These are phyloP conservation scores for Acleris cristana DNA, from an alignment of 2,888 invertebrate genomes.

Conservation along the genomic window DNA sequence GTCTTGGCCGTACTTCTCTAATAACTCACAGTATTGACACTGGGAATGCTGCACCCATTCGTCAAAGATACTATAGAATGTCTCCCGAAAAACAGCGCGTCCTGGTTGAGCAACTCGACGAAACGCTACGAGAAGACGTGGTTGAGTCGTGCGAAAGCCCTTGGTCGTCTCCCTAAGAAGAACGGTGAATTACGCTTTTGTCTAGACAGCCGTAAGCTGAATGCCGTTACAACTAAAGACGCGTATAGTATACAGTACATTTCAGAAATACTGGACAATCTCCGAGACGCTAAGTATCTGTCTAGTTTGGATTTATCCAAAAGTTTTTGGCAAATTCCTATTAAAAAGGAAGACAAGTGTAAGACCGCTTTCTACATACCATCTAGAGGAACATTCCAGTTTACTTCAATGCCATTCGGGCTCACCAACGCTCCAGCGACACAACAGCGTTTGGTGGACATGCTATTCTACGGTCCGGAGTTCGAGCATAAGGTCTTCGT, in stretches of 20 bases:
- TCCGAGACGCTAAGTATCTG: no score
- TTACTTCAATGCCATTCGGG: slow-evolving; percentile 8
- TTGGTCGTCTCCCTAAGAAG: slow-evolving; percentile 28
- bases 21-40: slow-evolving; percentile 39
- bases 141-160: slow-evolving; percentile 41
- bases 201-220: slow-evolving; percentile 10
- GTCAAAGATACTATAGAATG: slow-evolving; percentile 34
- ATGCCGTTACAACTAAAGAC: no score
- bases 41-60: slow-evolving; percentile 39
- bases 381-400: slow-evolving; percentile 1
- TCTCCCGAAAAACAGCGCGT: slow-evolving; percentile 40
- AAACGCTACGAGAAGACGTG: slow-evolving; percentile 38
- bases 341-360: no score
- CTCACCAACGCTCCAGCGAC: slow-evolving; percentile 12
- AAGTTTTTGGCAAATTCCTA: no score
- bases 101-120: slow-evolving; percentile 39
- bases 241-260: no score
- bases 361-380: no score
- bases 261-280: no score
- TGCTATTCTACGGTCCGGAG: slow-evolving; percentile 13
- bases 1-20: neutral
- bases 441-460: slow-evolving; percentile 7
- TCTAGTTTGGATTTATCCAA: no score
- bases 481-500: slow-evolving; percentile 2
- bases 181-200: slow-evolving; percentile 6